Evolutionary conservation across 1,140 invertebrate species (phyloP).

Genomic region (Danaus plexippus): DNA sequence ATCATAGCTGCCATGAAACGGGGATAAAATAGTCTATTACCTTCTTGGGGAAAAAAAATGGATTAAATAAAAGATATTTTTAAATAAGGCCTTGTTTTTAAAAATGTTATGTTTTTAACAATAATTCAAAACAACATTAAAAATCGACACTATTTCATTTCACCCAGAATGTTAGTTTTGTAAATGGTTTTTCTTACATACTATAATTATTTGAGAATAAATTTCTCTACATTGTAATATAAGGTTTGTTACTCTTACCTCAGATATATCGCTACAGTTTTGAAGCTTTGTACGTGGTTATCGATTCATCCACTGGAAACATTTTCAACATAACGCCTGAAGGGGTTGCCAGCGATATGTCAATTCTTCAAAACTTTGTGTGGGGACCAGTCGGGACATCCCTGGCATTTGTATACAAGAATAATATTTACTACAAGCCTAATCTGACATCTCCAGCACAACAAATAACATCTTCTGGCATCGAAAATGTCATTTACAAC

Average conservation of each 20-base stretch:
- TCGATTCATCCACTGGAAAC: slow-evolving; percentile 56
- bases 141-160: no score
- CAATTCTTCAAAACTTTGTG: slow-evolving; percentile 75
- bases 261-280: slow-evolving; percentile 72
- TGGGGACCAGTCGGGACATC: slow-evolving; percentile 83
- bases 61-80: no score
- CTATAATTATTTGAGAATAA: no score
- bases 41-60: no score
- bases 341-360: slow-evolving; percentile 43
- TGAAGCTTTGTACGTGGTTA: slow-evolving; percentile 68
- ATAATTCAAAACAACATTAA: no score
- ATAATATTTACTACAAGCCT: slow-evolving; percentile 83
- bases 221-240: no score
- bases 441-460: slow-evolving; percentile 57
- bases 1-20: no score
- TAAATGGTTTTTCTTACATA: no score
- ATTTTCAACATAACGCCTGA: slow-evolving; percentile 35
- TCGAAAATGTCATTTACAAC: slow-evolving; percentile 80
- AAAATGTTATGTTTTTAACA: no score
- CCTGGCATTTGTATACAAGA: slow-evolving; percentile 83
- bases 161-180: no score
- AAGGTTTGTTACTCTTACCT: slow-evolving; percentile 16
- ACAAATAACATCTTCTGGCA: slow-evolving; percentile 75
- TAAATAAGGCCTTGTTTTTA: no score
- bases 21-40: no score